Base-by-base conservation (phyloP, 2,113 vertebrate genomes). In the Riparia riparia region DNA sequence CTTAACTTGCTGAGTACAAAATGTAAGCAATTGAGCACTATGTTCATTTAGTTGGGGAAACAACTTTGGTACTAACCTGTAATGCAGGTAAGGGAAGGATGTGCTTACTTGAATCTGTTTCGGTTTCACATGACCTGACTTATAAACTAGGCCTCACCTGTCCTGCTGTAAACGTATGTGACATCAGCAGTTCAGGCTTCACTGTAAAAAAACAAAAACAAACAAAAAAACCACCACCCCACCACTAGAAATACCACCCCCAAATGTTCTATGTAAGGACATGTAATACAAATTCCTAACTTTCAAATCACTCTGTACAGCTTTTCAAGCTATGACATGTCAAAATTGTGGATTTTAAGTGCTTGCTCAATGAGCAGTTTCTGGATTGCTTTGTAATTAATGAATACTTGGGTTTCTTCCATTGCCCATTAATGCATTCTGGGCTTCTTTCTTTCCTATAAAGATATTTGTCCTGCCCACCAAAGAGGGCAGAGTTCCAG, bases 261-360 rank as follows among this genome's bases (percentile, higher is more conserved):
- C 17, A 32, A 22, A 32, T 31, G 4, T 13, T 65, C 2, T 47
- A 2, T 54, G 7, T 79, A 42, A 53, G 20, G 57, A 29, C 24
- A 28, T 9, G 5, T 17, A 79, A 44, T 76, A 54, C 12, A 69
- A 77, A 54, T 89, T 10, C 73, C 11, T 86, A 42, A 42, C 24
- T 81, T 73, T 7, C 3, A 54, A 73, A 32, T 61, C 3, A 66
- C 54, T 83, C 51, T 86, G 39, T 54, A 28, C 6, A 42, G 56
- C 22, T 88, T 56, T 34, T 72, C 39, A 66, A 25, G 39, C 47
- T 34, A 64, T 74, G 73, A n/a, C 63, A 85, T 39, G 5, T 21
- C 71, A 9, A 94, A 87, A 68, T 19, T 74, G 29, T 73, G 76
- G 50, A 81, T 83, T 94, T 93, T 56, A 90, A 94, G 44, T 92